A percentile compares a stretch with the other conserved stretches of the same genome.
phyloP scores from a whole-genome alignment of 2,888 invertebrate species.

The Synergus umbraculus region DNA sequence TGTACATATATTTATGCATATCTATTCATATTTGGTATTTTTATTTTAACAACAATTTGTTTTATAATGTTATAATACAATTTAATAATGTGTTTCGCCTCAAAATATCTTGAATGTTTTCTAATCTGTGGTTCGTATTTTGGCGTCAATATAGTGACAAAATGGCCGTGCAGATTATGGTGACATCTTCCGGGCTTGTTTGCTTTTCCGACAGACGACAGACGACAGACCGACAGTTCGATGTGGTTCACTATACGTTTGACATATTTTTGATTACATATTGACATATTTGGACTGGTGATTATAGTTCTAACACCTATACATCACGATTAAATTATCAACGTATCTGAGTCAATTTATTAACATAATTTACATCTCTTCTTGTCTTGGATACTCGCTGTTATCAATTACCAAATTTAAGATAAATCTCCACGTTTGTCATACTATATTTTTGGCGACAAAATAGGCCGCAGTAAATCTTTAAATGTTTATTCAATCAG shows the following conservation, averaged over 20 bases:
- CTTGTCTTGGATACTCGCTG: neutral
- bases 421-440: constrained; percentile 3
- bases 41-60: too few species aligned
- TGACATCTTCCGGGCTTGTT: too few species aligned
- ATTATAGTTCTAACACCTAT: neutral
- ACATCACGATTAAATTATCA: neutral
- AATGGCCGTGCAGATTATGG: too few species aligned
- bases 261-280: neutral
- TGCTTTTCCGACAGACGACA: too few species aligned
- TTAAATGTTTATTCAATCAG: constrained; percentile 1
- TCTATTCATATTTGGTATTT: too few species aligned
- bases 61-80: too few species aligned
- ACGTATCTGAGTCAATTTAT: neutral
- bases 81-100: too few species aligned
- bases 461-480: neutral
- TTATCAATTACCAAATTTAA: neutral
- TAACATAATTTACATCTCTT: neutral
- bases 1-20: too few species aligned
- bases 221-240: too few species aligned
- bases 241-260: neutral
- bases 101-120: too few species aligned
- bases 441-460: neutral
- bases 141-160: too few species aligned
- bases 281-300: neutral
- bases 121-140: too few species aligned